These are phyloP conservation scores for Acipenser oxyrinchus DNA, from an alignment of 2,797 vertebrate species.

Conservation along the genomic window DNA sequence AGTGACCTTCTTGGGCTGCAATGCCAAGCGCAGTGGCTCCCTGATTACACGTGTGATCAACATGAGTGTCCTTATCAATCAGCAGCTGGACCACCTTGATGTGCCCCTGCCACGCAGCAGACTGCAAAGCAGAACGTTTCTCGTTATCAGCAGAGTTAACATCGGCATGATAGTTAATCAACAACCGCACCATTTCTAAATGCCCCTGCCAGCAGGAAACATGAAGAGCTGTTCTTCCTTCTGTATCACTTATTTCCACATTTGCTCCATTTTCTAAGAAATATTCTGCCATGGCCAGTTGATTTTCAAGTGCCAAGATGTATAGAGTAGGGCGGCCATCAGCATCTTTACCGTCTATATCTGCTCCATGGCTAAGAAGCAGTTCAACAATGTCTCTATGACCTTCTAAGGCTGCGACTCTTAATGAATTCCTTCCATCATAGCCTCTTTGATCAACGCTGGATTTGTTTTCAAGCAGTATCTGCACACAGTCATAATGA, in stretches of 20 bases:
- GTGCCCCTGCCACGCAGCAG: conserved; percentile 94
- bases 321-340: conserved; percentile 94
- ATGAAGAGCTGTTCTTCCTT: conserved; percentile 92
- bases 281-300: conserved; percentile 89
- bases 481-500: conserved; percentile 90
- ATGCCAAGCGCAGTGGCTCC: conserved; percentile 96
- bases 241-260: conserved; percentile 83
- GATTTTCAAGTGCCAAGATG: conserved; percentile 92
- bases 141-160: conserved; percentile 92
- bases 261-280: conserved; percentile 92
- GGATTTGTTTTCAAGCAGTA: conserved; percentile 86
- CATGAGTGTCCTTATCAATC: conserved; percentile 77
- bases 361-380: conserved; percentile 80
- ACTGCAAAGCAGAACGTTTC: conserved; percentile 90
- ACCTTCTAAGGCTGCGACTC: conserved; percentile 87
- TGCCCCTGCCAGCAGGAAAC: conserved; percentile 99
- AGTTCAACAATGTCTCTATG: conserved; percentile 92
- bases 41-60: conserved; percentile 95
- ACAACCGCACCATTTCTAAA: conserved; percentile 84
- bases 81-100: conserved; percentile 84
- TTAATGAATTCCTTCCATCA: conserved; percentile 86
- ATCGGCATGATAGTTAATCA: conserved; percentile 80
- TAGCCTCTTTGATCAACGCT: conserved; percentile 89
- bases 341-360: conserved; percentile 89
- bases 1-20: conserved; percentile 94